phyloP scores from a whole-genome alignment of 2,797 vertebrate genomes.

The Sebastiscus albofasciatus region DNA sequence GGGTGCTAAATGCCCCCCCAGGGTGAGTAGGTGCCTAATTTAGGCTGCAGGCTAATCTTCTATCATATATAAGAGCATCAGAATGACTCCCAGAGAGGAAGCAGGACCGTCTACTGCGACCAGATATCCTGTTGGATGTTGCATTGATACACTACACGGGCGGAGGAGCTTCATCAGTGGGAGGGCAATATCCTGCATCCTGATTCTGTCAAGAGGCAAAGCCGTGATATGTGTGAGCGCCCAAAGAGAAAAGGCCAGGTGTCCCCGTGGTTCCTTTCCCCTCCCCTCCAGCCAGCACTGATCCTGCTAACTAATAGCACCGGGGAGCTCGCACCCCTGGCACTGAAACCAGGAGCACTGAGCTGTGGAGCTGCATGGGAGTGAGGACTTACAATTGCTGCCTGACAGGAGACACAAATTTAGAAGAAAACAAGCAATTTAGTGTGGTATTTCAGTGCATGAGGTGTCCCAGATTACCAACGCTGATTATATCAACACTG shows the following conservation, averaged over 20 bases:
- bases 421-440: slow-evolving; percentile 25
- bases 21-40: not conserved
- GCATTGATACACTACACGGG: slow-evolving; percentile 51
- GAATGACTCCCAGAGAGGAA: not conserved
- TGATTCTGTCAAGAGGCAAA: slow-evolving; percentile 63
- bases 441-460: not conserved
- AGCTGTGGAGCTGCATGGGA: slow-evolving; percentile 61
- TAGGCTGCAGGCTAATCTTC: slow-evolving; percentile 15
- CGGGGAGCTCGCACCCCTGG: slow-evolving; percentile 60
- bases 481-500: slow-evolving; percentile 1
- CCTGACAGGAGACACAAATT: slow-evolving; percentile 18
- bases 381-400: slow-evolving; percentile 47
- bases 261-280: slow-evolving; percentile 42
- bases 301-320: slow-evolving; percentile 67
- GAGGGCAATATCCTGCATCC: slow-evolving; percentile 78
- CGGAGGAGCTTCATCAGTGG: slow-evolving; percentile 65
- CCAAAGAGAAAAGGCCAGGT: slow-evolving; percentile 79
- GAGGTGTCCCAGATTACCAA: slow-evolving; percentile 3
- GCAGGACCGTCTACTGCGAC: not conserved
- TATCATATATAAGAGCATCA: slow-evolving; percentile 10
- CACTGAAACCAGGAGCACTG: slow-evolving; percentile 70
- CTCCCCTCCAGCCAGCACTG: slow-evolving; percentile 39
- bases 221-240: slow-evolving; percentile 71
- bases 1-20: not conserved
- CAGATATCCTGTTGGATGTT: slow-evolving; percentile 30